Base-by-base conservation (phyloP, 2,888 invertebrate species). In the Aromia moschata region DNA sequence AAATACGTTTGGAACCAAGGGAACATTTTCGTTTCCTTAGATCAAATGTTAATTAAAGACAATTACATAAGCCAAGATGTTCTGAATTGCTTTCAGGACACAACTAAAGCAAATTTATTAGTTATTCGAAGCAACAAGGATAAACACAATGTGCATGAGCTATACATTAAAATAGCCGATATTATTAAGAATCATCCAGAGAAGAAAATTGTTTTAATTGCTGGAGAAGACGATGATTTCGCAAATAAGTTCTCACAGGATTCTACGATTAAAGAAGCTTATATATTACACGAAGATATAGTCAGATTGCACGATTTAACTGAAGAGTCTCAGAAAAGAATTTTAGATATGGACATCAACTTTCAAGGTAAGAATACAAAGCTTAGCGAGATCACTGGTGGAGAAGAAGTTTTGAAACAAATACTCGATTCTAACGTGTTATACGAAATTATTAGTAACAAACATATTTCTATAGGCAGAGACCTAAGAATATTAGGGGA, bases 261-360 rank as follows among this genome's bases (percentile, higher is more conserved):
- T 25, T 4, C 25, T 25, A 25, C 4, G 25, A 5, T 5, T 25
- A 25, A 25, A 25, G 9, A 9, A 5, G 25, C 25, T 5, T n/a
- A n/a, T n/a, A n/a, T n/a, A n/a, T n/a, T n/a, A n/a, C n/a, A n/a
- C n/a, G 25, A 5, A 5, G 25, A 25, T 25, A 9, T 4, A 25
- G 9, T 4, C 9, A 25, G 25, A 4, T 25, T 25, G 4, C 25
- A 25, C 5, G 25, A 25, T 25, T 9, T 25, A 25, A 25, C 25
- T 25, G 25, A 25, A 25, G 38, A 51, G 38, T 20, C 38, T 1
- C 51, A 51, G 38, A 16, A 38, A 20, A 10, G 11, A n/a, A 15
- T 51, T 4, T 3, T 11, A 7, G 20, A 38, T 20, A 36, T 20
- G 15, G n/a, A 38, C 5, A 1, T 51, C n/a, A 11, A 9, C 9